Evolutionary conservation across 2,797 vertebrate genomes (phyloP).

Genomic region (Hybognathus amarus): DNA sequence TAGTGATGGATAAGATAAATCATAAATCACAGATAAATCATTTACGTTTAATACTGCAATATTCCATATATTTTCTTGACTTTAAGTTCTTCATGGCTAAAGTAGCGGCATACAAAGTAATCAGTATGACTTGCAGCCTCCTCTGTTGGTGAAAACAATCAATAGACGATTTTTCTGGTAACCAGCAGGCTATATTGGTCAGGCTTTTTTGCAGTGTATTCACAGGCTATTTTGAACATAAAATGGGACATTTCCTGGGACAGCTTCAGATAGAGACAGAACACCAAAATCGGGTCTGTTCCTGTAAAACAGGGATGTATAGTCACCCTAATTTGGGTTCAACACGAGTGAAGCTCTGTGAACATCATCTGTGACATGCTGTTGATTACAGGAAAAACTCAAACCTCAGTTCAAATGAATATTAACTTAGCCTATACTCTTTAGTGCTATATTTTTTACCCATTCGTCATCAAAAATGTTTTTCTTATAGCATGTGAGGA

Average conservation of each 20-base stretch:
- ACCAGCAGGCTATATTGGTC: neutral
- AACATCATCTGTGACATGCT: neutral
- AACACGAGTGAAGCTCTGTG: neutral
- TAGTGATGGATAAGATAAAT: no score
- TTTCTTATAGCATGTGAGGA: slow-evolving; percentile 9
- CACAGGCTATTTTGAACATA: neutral
- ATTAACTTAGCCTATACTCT: neutral
- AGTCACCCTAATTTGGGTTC: neutral
- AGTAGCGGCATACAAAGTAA: neutral
- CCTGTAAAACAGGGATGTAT: neutral
- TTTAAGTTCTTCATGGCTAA: neutral
- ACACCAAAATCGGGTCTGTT: neutral
- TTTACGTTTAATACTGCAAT: neutral
- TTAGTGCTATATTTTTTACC: neutral
- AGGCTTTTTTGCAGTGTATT: neutral
- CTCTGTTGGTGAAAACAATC: neutral
- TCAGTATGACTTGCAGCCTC: neutral
- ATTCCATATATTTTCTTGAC: neutral
- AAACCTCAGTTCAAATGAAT: neutral
- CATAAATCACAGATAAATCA: no score
- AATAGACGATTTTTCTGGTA: neutral
- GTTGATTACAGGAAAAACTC: neutral
- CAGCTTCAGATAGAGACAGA: neutral
- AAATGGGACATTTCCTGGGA: neutral
- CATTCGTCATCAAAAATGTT: neutral